These are phyloP conservation scores for Clarias magur DNA, from an alignment of 2,113 vertebrate species.

Conservation along the genomic window DNA sequence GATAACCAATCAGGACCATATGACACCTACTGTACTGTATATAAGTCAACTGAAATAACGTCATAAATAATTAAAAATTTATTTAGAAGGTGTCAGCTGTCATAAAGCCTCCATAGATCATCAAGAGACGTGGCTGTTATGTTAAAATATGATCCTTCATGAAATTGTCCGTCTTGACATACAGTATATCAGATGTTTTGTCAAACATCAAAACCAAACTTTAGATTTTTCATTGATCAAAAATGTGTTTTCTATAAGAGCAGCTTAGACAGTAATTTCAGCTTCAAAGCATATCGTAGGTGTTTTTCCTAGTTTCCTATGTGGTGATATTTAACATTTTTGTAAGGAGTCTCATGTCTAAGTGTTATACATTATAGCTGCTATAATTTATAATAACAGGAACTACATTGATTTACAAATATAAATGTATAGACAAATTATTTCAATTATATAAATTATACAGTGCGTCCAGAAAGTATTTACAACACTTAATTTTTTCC, in stretches of 20 bases:
- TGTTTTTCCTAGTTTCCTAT: neutral
- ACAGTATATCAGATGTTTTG: neutral
- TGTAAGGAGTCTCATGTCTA: neutral
- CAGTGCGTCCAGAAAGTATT: too few relatives aligned
- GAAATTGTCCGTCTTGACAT: neutral
- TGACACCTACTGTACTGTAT: neutral
- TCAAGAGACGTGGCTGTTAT: neutral
- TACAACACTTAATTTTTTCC: too few relatives aligned
- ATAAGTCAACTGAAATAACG: neutral
- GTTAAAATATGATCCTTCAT: neutral
- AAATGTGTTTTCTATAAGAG: neutral
- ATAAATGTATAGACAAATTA: too few relatives aligned
- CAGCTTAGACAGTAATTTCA: neutral
- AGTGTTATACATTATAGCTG: neutral
- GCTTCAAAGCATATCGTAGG: neutral
- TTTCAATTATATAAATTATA: too few relatives aligned
- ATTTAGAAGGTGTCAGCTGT: conserved; percentile 3
- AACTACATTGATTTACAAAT: neutral
- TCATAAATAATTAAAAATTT: neutral
- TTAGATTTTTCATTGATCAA: neutral
- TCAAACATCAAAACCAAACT: neutral
- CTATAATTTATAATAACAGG: neutral
- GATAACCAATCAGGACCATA: neutral
- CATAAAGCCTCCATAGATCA: conserved; percentile 4
- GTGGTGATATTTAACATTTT: neutral